phyloP scores from a whole-genome alignment of 2,797 vertebrate genomes.

The Rhinatrema bivittatum region DNA sequence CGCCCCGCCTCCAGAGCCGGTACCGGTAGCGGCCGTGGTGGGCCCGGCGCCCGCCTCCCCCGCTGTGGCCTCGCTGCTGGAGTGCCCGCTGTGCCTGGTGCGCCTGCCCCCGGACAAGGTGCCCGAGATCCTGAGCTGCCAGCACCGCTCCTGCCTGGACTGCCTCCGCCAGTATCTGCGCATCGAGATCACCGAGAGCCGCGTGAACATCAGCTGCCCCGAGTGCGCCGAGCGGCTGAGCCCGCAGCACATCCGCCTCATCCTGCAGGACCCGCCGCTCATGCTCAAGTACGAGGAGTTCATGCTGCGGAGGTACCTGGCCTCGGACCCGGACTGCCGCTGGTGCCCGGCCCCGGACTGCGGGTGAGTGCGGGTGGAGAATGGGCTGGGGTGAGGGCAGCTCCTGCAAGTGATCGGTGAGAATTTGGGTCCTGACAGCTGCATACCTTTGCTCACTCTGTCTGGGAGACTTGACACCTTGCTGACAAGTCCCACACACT shows the following conservation, averaged over 20 bases:
- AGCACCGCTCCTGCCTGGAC: constrained; percentile 92
- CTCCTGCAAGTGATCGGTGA: no score
- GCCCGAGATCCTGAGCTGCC: constrained; percentile 86
- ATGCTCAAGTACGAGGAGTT: constrained; percentile 98
- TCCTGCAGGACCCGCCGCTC: constrained; percentile 81
- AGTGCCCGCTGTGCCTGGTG: constrained; percentile 90
- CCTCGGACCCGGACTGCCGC: constrained; percentile 91
- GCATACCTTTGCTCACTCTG: no score
- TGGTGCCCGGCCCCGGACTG: constrained; percentile 98
- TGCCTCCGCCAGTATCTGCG: constrained; percentile 97
- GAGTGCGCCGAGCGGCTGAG: constrained; percentile 90
- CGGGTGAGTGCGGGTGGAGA: constrained; percentile 68
- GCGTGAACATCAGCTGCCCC: constrained; percentile 96
- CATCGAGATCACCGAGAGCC: constrained; percentile 96
- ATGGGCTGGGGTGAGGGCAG: no score
- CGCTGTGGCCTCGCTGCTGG: constrained; percentile 7
- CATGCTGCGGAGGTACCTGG: constrained; percentile 90
- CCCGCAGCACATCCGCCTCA: constrained; percentile 88
- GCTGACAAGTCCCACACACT: no score
- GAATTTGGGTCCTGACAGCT: no score
- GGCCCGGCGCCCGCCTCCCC: constrained; percentile 6
- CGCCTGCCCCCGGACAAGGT: constrained; percentile 84
- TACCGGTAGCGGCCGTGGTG: constrained; percentile 46
- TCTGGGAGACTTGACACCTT: no score
- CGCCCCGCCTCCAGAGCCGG: constrained; percentile 29